Evolutionary conservation across 64 coral and sea anemone species (phyloP).

Genomic region (Montipora efflorescens): DNA sequence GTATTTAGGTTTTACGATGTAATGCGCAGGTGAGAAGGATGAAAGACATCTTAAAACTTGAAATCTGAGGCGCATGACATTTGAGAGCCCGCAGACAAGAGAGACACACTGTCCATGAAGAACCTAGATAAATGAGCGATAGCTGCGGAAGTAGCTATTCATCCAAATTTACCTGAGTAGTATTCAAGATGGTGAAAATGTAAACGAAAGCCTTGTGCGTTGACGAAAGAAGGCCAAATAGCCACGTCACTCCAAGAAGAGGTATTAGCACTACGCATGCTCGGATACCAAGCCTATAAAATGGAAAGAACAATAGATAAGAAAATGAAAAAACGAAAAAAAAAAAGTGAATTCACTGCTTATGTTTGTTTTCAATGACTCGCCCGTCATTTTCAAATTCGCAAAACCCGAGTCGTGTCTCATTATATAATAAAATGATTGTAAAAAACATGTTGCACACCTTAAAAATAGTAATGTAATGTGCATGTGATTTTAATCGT

Average conservation of each 20-base stretch:
- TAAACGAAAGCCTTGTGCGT: conserved; percentile 16
- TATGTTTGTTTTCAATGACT: not conserved
- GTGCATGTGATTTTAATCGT: too few relatives aligned
- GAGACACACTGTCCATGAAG: not conserved
- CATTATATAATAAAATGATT: too few relatives aligned
- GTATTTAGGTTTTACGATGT: too few relatives aligned
- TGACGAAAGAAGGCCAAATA: conserved; percentile 9
- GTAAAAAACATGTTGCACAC: too few relatives aligned
- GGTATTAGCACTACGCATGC: conserved; percentile 9
- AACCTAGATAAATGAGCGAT: not conserved
- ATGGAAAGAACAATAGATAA: not conserved
- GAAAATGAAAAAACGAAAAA: not conserved
- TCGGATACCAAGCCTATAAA: conserved; percentile 4
- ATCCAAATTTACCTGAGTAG: conserved; percentile 9
- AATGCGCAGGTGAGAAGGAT: too few relatives aligned
- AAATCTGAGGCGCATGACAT: too few relatives aligned
- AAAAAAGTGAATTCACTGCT: not conserved
- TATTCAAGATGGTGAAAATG: conserved; percentile 26
- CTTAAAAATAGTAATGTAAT: too few relatives aligned
- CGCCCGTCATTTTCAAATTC: too few relatives aligned
- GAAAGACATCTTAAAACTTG: too few relatives aligned
- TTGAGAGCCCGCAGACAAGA: too few relatives aligned
- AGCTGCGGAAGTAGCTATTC: too few relatives aligned
- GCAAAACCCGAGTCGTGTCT: too few relatives aligned
- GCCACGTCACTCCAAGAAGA: conserved; percentile 17